phyloP scores from a whole-genome alignment of 2,113 vertebrate genomes.

The Serilophus lunatus region DNA sequence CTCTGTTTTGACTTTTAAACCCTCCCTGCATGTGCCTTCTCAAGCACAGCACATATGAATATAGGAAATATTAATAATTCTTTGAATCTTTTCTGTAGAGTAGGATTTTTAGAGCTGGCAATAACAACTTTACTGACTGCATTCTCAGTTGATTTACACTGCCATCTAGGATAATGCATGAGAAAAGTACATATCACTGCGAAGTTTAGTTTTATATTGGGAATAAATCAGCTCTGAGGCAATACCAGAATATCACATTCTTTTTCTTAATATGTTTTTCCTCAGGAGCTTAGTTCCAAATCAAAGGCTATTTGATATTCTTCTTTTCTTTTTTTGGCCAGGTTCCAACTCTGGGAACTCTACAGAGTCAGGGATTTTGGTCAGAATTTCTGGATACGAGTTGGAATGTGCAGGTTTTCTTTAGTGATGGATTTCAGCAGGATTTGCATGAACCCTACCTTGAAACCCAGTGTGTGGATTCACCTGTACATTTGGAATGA shows the following conservation, averaged over 20 bases:
- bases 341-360: neutral
- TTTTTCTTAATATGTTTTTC: neutral
- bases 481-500: fast-evolving
- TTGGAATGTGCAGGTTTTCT: neutral
- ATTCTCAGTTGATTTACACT: slow-evolving; percentile 1
- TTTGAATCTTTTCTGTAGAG: neutral
- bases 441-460: neutral
- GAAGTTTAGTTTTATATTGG: neutral
- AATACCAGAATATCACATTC: neutral
- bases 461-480: neutral
- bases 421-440: neutral
- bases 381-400: neutral
- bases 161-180: slow-evolving; percentile 35
- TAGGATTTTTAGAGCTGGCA: neutral
- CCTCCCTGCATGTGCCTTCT: neutral
- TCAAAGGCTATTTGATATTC: neutral
- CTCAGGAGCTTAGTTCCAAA: neutral
- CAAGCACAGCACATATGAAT: neutral
- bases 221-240: neutral
- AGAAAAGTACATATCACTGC: neutral
- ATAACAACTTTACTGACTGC: slow-evolving; percentile 19
- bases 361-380: fast-evolving
- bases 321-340: neutral
- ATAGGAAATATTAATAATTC: neutral
- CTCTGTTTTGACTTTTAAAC: neutral